These are phyloP conservation scores for Diabrotica undecimpunctata DNA, from an alignment of 1,140 invertebrate species.

Conservation along the genomic window DNA sequence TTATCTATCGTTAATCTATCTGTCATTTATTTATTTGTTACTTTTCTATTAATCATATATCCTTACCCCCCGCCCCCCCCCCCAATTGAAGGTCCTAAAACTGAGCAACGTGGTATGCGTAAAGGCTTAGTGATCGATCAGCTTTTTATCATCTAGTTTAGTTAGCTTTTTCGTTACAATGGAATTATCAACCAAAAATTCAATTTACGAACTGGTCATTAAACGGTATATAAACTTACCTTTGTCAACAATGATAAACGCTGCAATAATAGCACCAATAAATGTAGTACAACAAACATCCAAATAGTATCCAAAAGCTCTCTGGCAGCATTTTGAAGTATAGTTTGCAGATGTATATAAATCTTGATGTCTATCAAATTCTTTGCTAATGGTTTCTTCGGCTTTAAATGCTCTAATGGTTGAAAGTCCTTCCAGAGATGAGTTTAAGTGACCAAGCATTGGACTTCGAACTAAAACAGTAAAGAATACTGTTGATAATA, in stretches of 20 bases:
- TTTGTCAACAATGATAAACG: conserved; percentile 44
- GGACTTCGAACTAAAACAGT: conserved; percentile 51
- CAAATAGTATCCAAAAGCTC: conserved; percentile 71
- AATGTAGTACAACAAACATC: conserved; percentile 74
- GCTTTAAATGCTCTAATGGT: conserved; percentile 64
- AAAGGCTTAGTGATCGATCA: too few relatives aligned
- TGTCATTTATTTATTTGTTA: too few relatives aligned
- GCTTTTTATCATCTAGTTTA: too few relatives aligned
- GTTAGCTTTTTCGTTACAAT: too few relatives aligned
- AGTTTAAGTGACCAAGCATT: conserved; percentile 64
- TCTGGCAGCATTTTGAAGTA: conserved; percentile 60
- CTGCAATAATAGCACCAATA: conserved; percentile 63
- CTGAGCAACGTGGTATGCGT: too few relatives aligned
- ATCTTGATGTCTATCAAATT: conserved; percentile 59
- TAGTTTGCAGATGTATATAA: conserved; percentile 62
- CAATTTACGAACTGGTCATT: too few relatives aligned
- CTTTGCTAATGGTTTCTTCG: conserved; percentile 54
- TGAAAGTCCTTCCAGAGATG: conserved; percentile 61
- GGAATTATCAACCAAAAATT: too few relatives aligned
- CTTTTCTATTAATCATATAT: too few relatives aligned
- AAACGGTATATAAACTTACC: conserved; percentile 51
- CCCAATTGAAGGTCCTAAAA: too few relatives aligned
- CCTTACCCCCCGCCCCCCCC: too few relatives aligned
- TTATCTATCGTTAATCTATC: too few relatives aligned
- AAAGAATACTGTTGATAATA: not conserved